Conservation (phyloP, 2,888 invertebrate genomes). For the Tupiocoris notatus region DNA sequence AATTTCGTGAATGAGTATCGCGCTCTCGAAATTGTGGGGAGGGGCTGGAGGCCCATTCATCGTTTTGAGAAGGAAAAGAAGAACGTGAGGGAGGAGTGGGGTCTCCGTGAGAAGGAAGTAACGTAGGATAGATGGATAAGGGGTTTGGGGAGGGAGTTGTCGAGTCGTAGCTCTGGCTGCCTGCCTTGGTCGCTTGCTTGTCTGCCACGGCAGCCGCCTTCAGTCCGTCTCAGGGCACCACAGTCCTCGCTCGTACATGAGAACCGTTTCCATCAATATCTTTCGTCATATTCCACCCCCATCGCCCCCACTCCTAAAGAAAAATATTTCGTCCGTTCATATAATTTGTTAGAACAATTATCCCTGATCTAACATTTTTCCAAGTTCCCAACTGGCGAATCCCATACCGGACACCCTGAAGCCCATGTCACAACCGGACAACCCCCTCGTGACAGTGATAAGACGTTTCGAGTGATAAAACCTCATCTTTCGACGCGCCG, state of each 20-base stretch:
- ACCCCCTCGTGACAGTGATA: background rate
- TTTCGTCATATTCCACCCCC: conserved; percentile 14
- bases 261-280: conserved; percentile 8
- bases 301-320: background rate
- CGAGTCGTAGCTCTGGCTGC: background rate
- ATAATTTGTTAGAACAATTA: too few relatives aligned
- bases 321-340: too few relatives aligned
- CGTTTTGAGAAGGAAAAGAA: background rate
- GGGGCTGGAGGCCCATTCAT: conserved; percentile 19
- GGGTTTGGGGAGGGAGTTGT: background rate
- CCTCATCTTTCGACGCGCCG: background rate
- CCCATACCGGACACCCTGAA: too few relatives aligned
- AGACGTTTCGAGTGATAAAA: background rate
- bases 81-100: background rate
- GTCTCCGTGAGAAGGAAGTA: too few relatives aligned
- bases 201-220: conserved; percentile 21
- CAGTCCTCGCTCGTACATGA: background rate
- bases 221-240: conserved; percentile 36
- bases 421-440: background rate
- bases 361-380: too few relatives aligned
- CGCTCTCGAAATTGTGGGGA: background rate
- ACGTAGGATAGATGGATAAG: background rate
- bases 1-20: background rate
- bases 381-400: too few relatives aligned
- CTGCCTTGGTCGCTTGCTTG: background rate